Percentiles rank a stretch among this genome's conserved stretches.
Conservation (phyloP, 2,888 invertebrate species). For the Euproctis similis region DNA sequence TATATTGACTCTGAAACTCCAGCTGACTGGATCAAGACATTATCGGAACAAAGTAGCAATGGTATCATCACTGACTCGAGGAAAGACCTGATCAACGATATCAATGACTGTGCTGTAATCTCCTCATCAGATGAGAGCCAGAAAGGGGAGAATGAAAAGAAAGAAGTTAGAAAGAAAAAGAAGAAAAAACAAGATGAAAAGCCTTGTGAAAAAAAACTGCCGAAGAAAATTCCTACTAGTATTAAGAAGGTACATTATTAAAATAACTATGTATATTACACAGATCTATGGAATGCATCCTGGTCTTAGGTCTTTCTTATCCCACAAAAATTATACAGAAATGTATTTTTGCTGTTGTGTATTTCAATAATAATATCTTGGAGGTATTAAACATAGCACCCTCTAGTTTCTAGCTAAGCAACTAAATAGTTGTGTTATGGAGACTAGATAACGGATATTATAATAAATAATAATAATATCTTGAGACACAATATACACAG, state of each 20-base stretch:
- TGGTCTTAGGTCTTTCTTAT: too few relatives aligned
- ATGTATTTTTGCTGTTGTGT: too few relatives aligned
- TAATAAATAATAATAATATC: too few relatives aligned
- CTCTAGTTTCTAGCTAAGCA: too few relatives aligned
- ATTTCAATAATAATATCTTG: too few relatives aligned
- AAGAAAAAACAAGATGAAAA: slow-evolving; percentile 47
- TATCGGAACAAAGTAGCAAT: slow-evolving; percentile 53
- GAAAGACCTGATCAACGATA: slow-evolving; percentile 63
- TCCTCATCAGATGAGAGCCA: slow-evolving; percentile 48
- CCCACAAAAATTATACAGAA: too few relatives aligned
- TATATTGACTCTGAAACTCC: slow-evolving; percentile 66
- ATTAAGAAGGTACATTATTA: slow-evolving; percentile 53
- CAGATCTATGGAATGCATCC: too few relatives aligned
- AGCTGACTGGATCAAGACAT: slow-evolving; percentile 58
- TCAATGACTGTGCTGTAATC: slow-evolving; percentile 51
- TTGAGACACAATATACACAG: too few relatives aligned
- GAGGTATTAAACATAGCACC: too few relatives aligned
- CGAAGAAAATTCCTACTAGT: slow-evolving; percentile 40
- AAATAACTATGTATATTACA: too few relatives aligned
- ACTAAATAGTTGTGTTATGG: too few relatives aligned
- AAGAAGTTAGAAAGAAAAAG: slow-evolving; percentile 24
- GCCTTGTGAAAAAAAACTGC: slow-evolving; percentile 26
- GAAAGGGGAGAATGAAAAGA: slow-evolving; percentile 27
- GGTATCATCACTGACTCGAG: slow-evolving; percentile 60
- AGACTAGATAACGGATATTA: too few relatives aligned